These are phyloP conservation scores for Ornithorhynchus anatinus DNA, from an alignment of 2,113 vertebrate genomes.

Conservation along the genomic window DNA sequence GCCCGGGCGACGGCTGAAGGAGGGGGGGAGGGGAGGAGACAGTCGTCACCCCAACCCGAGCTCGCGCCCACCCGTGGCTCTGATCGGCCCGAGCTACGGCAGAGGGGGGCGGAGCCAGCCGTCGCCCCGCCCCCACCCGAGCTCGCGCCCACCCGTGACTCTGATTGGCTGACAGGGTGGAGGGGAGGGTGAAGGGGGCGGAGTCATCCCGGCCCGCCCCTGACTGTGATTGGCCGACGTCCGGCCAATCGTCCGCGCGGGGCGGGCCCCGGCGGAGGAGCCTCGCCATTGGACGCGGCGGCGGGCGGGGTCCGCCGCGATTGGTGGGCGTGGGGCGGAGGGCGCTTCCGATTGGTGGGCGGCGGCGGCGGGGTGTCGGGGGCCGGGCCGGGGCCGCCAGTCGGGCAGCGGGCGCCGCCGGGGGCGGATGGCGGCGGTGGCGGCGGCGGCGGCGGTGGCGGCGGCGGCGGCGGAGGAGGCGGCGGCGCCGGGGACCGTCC, in stretches of 20 bases:
- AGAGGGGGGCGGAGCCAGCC: too few relatives aligned
- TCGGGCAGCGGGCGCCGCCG: conserved; percentile 35
- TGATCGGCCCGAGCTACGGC: too few relatives aligned
- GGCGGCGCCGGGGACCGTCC: conserved; percentile 11
- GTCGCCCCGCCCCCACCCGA: too few relatives aligned
- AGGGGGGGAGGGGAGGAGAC: too few relatives aligned
- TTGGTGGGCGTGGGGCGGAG: conserved; percentile 6
- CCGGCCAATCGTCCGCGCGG: rapidly evolving
- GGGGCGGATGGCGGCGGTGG: conserved; percentile 55
- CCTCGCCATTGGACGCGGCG: conserved; percentile 20
- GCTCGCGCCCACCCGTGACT: conserved; percentile 13
- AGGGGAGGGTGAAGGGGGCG: too few relatives aligned
- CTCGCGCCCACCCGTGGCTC: too few relatives aligned
- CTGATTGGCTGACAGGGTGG: too few relatives aligned
- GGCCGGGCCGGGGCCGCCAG: conserved; percentile 30
- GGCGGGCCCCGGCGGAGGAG: background rate
- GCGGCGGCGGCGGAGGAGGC: conserved; percentile 80
- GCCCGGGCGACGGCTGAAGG: too few relatives aligned
- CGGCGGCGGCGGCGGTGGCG: conserved; percentile 34
- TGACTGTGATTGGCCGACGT: rapidly evolving
- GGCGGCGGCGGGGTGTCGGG: conserved; percentile 35
- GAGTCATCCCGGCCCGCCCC: too few relatives aligned
- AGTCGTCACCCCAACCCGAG: too few relatives aligned
- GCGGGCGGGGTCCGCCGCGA: conserved; percentile 24
- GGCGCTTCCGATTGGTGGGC: conserved; percentile 10